Evolutionary conservation across 2,113 vertebrate species (phyloP), one percentile per base, ranked within the genome.

Genomic region (Muntiacus reevesi): DNA sequence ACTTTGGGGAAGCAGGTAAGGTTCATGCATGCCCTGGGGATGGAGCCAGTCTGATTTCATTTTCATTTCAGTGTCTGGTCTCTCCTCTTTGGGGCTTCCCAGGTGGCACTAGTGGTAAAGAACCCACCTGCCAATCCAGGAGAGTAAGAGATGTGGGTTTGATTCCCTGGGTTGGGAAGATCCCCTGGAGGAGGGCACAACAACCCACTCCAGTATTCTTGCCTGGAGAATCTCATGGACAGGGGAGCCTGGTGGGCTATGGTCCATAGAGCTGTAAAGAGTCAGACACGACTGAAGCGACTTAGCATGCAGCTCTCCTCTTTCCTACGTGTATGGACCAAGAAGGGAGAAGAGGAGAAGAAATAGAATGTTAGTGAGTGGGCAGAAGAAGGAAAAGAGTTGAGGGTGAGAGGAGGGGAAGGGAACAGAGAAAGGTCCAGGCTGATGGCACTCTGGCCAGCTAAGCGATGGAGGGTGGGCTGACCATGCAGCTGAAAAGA

Each of bases 401-500:
- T 27, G 78, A 47, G 43, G 36, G 23, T 19, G 55, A 64, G 52
- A 64, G 33, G 45, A 87, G 74, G 45, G 8, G 13, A 74, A 30
- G 10, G 23, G n/a, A 84, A 23, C 11, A 64, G 60, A 91, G 60
- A 40, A 87, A 57, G 76, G 21, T 40, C 28, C 28, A 47, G 57
- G 40, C 30, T 16, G 40, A 55, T 1, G 19, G n/a, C 54, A 3
- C 13, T 52, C 59, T 23, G 83, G 28, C 79, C 62, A 85, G 43
- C 25, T 52, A 5, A n/a, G 45, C 0, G 1, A 16, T 4, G 21
- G n/a, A n/a, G 23, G 3, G 30, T 50, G 79, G 33, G 47, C 71
- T 3, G 28, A 50, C 64, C 0, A 0, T 1, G 47, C 45, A n/a
- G 67, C 2, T 25, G 4, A 12, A 19, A 14, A 47, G 55, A 6